Percentiles rank a stretch among this genome's conserved stretches.
Conservation (phyloP, 1,140 invertebrate species). For the Sogatella furcifera region DNA sequence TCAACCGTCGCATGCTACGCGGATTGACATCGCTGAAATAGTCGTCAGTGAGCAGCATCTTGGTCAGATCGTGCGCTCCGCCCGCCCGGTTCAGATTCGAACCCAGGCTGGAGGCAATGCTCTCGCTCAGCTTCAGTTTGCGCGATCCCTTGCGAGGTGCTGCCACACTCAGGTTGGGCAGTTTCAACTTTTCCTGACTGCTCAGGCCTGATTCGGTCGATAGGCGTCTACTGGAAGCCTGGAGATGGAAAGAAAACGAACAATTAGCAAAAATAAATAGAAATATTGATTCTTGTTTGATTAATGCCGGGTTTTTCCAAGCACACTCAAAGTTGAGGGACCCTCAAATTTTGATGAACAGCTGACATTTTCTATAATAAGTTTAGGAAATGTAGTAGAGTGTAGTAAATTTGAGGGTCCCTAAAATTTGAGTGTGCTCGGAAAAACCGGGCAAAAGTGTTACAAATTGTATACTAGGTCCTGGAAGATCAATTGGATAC, state of each 20-base stretch:
- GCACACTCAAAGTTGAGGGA: too few relatives aligned
- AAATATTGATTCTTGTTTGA: too few relatives aligned
- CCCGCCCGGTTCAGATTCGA: conserved; percentile 71
- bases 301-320: too few relatives aligned
- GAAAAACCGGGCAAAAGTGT: too few relatives aligned
- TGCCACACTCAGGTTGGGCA: conserved; percentile 19
- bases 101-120: conserved; percentile 78
- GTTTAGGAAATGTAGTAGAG: too few relatives aligned
- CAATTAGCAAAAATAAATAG: too few relatives aligned
- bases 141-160: conserved; percentile 45
- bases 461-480: too few relatives aligned
- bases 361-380: too few relatives aligned
- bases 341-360: too few relatives aligned
- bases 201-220: conserved; percentile 70
- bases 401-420: too few relatives aligned
- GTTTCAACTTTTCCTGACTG: conserved; percentile 56
- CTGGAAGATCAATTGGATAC: too few relatives aligned
- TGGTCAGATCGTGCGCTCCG: conserved; percentile 58
- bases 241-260: not conserved
- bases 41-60: conserved; percentile 84
- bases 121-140: conserved; percentile 70
- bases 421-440: too few relatives aligned
- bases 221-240: conserved; percentile 54
- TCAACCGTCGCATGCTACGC: conserved; percentile 85
- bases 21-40: conserved; percentile 98